Base-by-base conservation (phyloP, 30 jellyfish, hydroid and myxozoan species). In the Hydra vulgaris region DNA sequence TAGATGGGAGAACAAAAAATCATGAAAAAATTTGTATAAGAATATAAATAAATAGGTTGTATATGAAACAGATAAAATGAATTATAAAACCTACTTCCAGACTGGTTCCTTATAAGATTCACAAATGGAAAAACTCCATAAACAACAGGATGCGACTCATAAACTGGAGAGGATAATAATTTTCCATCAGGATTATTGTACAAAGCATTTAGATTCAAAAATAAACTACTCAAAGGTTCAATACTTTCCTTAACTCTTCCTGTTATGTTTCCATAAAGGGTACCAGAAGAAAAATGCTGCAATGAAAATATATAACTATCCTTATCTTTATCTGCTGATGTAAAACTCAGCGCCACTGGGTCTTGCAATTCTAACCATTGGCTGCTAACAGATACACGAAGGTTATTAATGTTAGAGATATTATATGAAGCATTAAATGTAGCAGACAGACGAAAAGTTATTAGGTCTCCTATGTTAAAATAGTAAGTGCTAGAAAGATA, bases 41-140 rank as follows among this genome's bases (percentile, higher is more conserved):
- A n/a, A n/a, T n/a, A n/a, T n/a, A n/a, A n/a, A n/a, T n/a, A n/a
- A n/a, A n/a, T n/a, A n/a, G n/a, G n/a, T n/a, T n/a, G n/a, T n/a
- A 25, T 21, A 25, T n/a, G 22, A 73, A 15, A 7, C 40, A 25
- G 12, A 70, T 70, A 21, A 12, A 25, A 0, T 7, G 8, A 74
- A 7, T 7, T 7, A 23, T 23, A 12, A 21, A 74, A 22, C 87
- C 17, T 79, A 88, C 96, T 79, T 7, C 85, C 82, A 7, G 23
- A 27, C 1, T 70, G 19, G 1, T 55, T 16, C 67, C 86, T 72
- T 18, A 94, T 79, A 21, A 88, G 70, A 75, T 88, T 88, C 79
- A 89, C 97, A 26, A 70, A 79, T 0, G 97, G 97, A 79, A 79
- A 89, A 56, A 89, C 97, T 18, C 89, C 95, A 68, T 74, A 85